Evolutionary conservation across 1,140 invertebrate species (phyloP), one percentile per base, ranked within the genome.

Genomic region (Rhysida immarginata): DNA sequence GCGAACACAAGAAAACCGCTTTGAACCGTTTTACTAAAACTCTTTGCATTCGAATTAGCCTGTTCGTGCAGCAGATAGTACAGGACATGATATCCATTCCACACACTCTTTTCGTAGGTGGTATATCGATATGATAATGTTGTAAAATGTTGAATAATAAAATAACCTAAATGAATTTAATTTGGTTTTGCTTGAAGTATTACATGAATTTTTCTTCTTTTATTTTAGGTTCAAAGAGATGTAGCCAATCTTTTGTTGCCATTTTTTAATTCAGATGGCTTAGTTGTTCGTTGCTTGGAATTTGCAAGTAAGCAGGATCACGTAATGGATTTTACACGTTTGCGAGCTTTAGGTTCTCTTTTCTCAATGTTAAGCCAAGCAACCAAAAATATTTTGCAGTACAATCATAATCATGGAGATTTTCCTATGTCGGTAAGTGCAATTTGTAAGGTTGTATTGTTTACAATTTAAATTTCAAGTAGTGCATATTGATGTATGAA

Each of bases 281-380:
- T 99, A 20, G 90, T 99, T 2, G 84, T 90, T 2, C 81, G 85
- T 57, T 92, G 89, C 63, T 69, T 98, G 48, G 90, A 98, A 64
- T 94, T 85, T 69, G 87, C 91, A 0, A 81, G 82, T 64, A 80
- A 80, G 27, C 85, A 93, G 51, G 96, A 99, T 64, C 96, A 99
- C 68, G 93, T 99, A 44, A 99, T 99, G 96, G 95, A 99, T 71
- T 97, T 97, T 66, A 98, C 96, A 0, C 76, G 91, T 24, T 76
- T 99, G 58, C 74, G 96, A 48, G 94, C 96, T 5, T 73, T 99
- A 0, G 90, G 86, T 42, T 94, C 94, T 0, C 74, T 99, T 2
- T 98, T 99, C 68, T 96, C 94, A 0, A 96, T 99, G 92, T 71
- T 99, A 1, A 99, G 98, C 71, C 90, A 98, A 68, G 81, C 85